phyloP scores from a whole-genome alignment of 2,113 vertebrate genomes.

The Apus apus region DNA sequence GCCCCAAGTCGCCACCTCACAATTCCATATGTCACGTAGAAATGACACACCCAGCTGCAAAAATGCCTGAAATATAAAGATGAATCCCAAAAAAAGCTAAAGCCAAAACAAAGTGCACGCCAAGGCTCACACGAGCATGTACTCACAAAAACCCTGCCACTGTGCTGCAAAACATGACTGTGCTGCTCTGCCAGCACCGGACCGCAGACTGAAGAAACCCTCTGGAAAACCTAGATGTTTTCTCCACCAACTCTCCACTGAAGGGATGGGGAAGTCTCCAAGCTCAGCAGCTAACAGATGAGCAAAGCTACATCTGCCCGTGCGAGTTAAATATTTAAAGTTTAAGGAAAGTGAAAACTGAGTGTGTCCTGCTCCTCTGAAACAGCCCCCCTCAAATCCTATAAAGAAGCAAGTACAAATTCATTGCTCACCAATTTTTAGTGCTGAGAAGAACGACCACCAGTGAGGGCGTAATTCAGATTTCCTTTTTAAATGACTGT shows the following conservation, averaged over 20 bases:
- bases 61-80: neutral
- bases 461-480: neutral
- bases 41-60: neutral
- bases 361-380: neutral
- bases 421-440: neutral
- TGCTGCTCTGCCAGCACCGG: neutral
- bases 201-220: neutral
- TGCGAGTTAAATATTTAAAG: neutral
- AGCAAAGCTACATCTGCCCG: neutral
- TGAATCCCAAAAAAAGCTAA: neutral
- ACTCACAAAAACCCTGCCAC: neutral
- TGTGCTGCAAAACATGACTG: no score
- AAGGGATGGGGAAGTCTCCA: neutral
- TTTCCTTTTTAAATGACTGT: neutral
- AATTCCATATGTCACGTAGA: neutral
- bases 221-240: accelerated
- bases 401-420: neutral
- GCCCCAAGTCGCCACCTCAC: neutral
- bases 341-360: neutral
- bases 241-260: neutral
- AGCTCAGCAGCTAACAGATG: neutral
- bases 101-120: neutral
- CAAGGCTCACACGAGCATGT: neutral
- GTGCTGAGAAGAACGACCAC: neutral
- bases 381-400: neutral